Evolutionary conservation across 2,888 invertebrate genomes (phyloP).

Genomic region (Capitulum mitella): DNA sequence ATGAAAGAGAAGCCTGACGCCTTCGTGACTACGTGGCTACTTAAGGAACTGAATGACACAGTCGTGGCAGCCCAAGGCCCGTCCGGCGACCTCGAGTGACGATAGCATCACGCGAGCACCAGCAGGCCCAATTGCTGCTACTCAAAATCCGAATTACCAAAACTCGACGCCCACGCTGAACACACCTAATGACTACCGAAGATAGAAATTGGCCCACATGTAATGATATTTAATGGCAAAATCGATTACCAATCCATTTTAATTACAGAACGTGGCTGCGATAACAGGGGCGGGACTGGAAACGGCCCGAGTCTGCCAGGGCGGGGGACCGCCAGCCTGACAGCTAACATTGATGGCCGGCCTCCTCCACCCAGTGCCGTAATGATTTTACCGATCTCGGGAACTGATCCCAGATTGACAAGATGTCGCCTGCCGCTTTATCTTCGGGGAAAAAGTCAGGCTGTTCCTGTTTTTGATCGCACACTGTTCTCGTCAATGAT

Average conservation of each 20-base stretch:
- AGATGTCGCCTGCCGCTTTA: background rate
- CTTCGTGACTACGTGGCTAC: too few relatives aligned
- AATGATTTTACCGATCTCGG: slow-evolving; percentile 12
- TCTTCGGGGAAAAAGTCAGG: background rate
- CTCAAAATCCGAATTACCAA: background rate
- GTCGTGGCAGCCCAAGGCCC: background rate
- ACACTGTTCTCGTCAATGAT: background rate
- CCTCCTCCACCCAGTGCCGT: background rate
- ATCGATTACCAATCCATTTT: background rate
- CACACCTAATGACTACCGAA: background rate
- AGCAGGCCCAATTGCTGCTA: too few relatives aligned
- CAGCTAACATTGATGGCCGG: background rate
- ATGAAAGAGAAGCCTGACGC: too few relatives aligned
- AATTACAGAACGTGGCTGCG: background rate
- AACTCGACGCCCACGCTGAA: background rate
- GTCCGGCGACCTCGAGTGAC: background rate
- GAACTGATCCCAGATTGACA: background rate
- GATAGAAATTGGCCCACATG: slow-evolving; percentile 4
- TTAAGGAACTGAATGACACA: too few relatives aligned
- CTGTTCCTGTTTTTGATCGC: background rate
- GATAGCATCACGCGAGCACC: too few relatives aligned
- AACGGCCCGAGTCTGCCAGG: background rate
- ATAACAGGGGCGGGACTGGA: background rate
- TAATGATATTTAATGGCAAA: background rate
- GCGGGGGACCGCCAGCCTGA: background rate